These are phyloP conservation scores for Hydractinia echinata DNA, from an alignment of 30 jellyfish, hydroid and myxozoan species.

Conservation along the genomic window DNA sequence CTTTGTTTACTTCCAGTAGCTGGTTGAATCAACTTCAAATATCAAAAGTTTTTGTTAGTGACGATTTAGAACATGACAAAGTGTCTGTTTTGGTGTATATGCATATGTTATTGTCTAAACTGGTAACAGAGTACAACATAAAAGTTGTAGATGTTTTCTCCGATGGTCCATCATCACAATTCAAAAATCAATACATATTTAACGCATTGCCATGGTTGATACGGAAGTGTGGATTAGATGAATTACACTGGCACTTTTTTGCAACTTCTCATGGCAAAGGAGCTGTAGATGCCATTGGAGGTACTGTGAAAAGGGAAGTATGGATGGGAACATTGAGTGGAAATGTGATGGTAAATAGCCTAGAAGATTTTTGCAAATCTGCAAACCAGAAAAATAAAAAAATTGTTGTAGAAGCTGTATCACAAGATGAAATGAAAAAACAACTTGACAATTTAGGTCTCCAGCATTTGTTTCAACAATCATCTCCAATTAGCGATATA, in stretches of 20 bases:
- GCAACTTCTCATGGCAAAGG: slow-evolving; percentile 10
- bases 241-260: slow-evolving; percentile 4
- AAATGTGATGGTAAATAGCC: not conserved
- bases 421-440: not conserved
- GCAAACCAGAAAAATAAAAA: not conserved
- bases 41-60: not conserved
- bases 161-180: not conserved
- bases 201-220: not conserved
- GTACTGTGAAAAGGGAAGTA: not conserved
- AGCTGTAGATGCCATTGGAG: slow-evolving; percentile 13
- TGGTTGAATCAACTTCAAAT: slow-evolving; percentile 37
- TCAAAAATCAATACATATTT: not conserved
- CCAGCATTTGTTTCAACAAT: not conserved
- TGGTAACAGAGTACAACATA: not conserved
- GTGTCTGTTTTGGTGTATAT: slow-evolving; percentile 3
- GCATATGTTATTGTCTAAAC: slow-evolving; percentile 2
- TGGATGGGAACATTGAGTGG: not conserved
- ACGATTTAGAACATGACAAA: slow-evolving; percentile 10
- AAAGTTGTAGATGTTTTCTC: slow-evolving; percentile 5
- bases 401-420: slow-evolving; percentile 3
- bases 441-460: not conserved
- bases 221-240: not conserved
- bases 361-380: not conserved
- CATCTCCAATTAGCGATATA: not conserved
- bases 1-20: slow-evolving; percentile 26